Conservation (phyloP, 1,140 invertebrate species). For the Drosophila ercepeae region DNA sequence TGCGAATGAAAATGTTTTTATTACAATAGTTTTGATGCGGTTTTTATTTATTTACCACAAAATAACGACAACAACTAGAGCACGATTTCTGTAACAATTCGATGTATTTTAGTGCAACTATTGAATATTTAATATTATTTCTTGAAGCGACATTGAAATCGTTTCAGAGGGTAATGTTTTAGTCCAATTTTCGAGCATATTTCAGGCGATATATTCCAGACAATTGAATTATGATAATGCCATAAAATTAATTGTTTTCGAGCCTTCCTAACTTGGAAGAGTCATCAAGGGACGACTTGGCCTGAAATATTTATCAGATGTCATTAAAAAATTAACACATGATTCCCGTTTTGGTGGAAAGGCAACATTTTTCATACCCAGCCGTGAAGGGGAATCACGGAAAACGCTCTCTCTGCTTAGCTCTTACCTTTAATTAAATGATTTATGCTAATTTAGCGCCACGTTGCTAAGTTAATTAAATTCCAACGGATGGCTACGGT, state of each 20-base stretch:
- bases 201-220: conserved; percentile 30
- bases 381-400: conserved; percentile 14
- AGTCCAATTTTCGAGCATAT: background rate
- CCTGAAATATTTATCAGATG: conserved; percentile 70
- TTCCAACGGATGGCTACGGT: conserved; percentile 36
- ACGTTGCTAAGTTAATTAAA: conserved; percentile 70
- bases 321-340: conserved; percentile 79
- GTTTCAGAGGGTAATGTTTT: too few species aligned
- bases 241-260: conserved; percentile 3
- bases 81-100: conserved; percentile 15
- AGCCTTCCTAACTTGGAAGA: background rate
- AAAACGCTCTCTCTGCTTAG: conserved; percentile 6
- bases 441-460: conserved; percentile 78
- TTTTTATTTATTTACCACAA: conserved; percentile 67
- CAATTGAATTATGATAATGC: conserved; percentile 6
- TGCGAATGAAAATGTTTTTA: conserved; percentile 60
- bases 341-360: conserved; percentile 30
- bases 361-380: conserved; percentile 19
- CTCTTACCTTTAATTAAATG: conserved; percentile 80
- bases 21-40: conserved; percentile 68
- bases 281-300: background rate
- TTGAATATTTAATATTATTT: background rate
- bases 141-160: background rate
- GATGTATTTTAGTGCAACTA: conserved; percentile 2
- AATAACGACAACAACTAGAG: conserved; percentile 11